Percentiles rank a stretch among this genome's conserved stretches.
Conservation (phyloP, 2,113 vertebrate species). For the Taxidea taxus region DNA sequence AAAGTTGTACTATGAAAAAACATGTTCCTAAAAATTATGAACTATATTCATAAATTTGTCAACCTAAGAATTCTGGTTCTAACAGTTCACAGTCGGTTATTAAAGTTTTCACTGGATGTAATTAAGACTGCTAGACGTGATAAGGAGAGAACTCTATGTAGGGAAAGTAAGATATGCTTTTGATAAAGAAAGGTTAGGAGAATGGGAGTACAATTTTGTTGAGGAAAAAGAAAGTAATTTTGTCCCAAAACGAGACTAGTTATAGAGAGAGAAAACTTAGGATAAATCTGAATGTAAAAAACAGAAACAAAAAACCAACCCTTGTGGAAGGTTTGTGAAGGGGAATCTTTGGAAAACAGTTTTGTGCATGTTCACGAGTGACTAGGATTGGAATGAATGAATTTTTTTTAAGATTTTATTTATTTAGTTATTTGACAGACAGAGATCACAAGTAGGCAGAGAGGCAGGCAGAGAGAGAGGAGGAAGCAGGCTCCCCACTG, state of each 20-base stretch:
- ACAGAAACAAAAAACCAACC: background rate
- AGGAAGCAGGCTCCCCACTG: too few relatives aligned
- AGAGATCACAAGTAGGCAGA: too few relatives aligned
- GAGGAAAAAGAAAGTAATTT: background rate
- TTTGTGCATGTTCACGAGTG: background rate
- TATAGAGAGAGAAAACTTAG: background rate
- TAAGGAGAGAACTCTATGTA: background rate
- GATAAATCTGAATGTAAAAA: background rate
- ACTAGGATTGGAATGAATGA: background rate
- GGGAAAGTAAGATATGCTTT: background rate
- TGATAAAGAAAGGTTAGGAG: background rate
- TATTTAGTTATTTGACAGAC: too few relatives aligned
- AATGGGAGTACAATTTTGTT: background rate
- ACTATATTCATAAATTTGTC: background rate
- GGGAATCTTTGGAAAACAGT: background rate
- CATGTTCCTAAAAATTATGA: background rate
- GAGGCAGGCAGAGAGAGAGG: too few relatives aligned
- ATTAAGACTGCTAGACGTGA: background rate
- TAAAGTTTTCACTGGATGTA: background rate
- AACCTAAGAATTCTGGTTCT: background rate
- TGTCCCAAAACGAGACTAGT: background rate
- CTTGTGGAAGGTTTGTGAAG: background rate
- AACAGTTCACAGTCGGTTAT: background rate
- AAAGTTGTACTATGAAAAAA: background rate
- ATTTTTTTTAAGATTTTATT: too few relatives aligned